Conservation (phyloP, 64 coral and sea anemone genomes). For the Exaiptasia diaphana region DNA sequence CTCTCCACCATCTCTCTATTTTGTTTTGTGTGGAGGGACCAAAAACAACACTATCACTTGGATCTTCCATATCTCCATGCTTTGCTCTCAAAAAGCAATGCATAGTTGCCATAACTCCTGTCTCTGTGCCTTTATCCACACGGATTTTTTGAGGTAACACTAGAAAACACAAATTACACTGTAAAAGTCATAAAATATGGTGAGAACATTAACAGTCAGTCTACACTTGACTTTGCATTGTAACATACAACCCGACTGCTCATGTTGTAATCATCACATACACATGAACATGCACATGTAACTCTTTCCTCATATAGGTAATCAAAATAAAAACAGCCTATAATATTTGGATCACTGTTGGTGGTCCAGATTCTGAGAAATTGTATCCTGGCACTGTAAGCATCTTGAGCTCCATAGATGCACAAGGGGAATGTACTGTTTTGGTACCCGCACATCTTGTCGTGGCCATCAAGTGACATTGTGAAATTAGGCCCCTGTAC, state of each 20-base stretch:
- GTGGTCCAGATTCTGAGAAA: slow-evolving; percentile 16
- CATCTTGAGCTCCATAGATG: slow-evolving; percentile 22
- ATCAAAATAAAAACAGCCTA: slow-evolving; percentile 1
- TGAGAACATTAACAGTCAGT: background rate
- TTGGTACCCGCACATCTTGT: slow-evolving; percentile 5
- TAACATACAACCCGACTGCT: too few relatives aligned
- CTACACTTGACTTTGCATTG: too few relatives aligned
- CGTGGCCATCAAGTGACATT: slow-evolving; percentile 19
- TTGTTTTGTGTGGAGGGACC: slow-evolving; percentile 33
- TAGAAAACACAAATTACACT: background rate
- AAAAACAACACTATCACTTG: slow-evolving; percentile 16
- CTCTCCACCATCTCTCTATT: slow-evolving; percentile 31
- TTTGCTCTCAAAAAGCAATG: background rate
- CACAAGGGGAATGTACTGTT: background rate
- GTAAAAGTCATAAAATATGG: background rate
- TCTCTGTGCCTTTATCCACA: slow-evolving; percentile 12
- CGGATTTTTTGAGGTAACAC: slow-evolving; percentile 12
- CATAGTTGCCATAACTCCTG: slow-evolving; percentile 13
- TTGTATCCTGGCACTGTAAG: background rate
- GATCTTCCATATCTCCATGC: slow-evolving; percentile 26
- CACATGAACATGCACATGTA: too few relatives aligned
- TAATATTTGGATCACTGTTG: background rate
- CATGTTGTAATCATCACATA: too few relatives aligned
- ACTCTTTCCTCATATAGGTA: slow-evolving; percentile 14
- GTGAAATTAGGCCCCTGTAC: slow-evolving; percentile 6